Conservation (phyloP, 2,888 invertebrate species). For the Cantharis flavilabris region DNA sequence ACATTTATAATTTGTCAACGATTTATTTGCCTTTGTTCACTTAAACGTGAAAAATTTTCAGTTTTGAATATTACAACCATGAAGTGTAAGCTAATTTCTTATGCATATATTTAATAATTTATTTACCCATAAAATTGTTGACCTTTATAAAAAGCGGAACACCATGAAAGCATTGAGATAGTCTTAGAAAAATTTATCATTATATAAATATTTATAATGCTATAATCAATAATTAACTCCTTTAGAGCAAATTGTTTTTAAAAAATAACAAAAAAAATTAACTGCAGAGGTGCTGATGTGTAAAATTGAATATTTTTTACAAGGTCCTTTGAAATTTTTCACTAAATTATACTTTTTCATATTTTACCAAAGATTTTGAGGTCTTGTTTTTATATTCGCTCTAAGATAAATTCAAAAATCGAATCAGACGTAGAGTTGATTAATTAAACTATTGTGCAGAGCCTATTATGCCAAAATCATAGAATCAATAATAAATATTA, state of each 20-base stretch:
- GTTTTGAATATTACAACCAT: slow-evolving; percentile 1
- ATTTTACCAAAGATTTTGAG: background rate
- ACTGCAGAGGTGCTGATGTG: background rate
- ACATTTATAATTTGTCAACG: background rate
- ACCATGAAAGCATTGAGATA: slow-evolving; percentile 1
- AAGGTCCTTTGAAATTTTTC: background rate
- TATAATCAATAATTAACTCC: background rate
- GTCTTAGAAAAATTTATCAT: background rate
- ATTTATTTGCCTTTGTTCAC: background rate
- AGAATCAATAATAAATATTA: background rate
- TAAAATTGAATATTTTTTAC: background rate
- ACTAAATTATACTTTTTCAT: background rate
- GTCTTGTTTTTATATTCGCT: background rate
- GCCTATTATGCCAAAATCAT: background rate
- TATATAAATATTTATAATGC: background rate
- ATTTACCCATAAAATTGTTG: slow-evolving; percentile 1
- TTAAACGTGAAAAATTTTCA: background rate
- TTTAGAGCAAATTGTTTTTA: background rate
- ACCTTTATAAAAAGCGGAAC: slow-evolving; percentile 2
- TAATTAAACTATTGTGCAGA: background rate
- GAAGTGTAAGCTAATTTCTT: background rate
- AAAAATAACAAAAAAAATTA: background rate
- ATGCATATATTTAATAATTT: background rate
- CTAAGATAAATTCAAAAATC: background rate
- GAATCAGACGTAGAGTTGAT: background rate